Evolutionary conservation across 2,888 invertebrate genomes (phyloP), one percentile per base, ranked within the genome.

Genomic region (Ophion ventricosus): DNA sequence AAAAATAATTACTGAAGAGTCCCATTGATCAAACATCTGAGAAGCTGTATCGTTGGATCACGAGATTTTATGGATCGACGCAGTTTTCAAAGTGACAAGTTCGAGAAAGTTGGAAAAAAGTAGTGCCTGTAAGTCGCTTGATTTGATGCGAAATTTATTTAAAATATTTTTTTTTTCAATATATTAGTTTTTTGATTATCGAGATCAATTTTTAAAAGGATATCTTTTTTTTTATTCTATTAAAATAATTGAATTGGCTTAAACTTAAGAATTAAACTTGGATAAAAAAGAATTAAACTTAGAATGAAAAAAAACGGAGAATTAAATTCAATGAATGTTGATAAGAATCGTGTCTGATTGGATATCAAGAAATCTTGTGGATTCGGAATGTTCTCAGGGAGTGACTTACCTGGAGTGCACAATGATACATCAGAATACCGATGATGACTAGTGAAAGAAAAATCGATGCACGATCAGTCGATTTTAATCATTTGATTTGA

Each of bases 1-100:
- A 43, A 69, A 69, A 69, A 64, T 35, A 35, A 35, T 57, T 57
- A 57, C n/a, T n/a, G 54, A 63, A 10, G 25, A n/a, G 43, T 49
- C 29, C n/a, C 25, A 54, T 54, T 69, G n/a, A 69, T 69, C 69
- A 17, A 1, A n/a, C 8, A 25, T 67, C 43, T 2, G 23, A 49
- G 49, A 67, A 23, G 4, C 11, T 20, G 8, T 2, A 23, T 49
- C 10, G 7, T 49, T 23, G 8, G 7, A 17, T 66, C 43, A 43
- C 25, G 23, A 66, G 23, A 66, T 43, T 66, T 43, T 11, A 20
- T 4, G 17, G 43, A 5, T 14, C 43, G 17, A 35, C 29, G 4
- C 29, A 29, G 63, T 49, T n/a, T n/a, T 49, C n/a, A 29, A 17
- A 4, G 4, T n/a, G n/a, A 66, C 11, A 43, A 20, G 1, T 40